Evolutionary conservation across 2,888 invertebrate genomes (phyloP).

Genomic region (Sesia bembeciformis): DNA sequence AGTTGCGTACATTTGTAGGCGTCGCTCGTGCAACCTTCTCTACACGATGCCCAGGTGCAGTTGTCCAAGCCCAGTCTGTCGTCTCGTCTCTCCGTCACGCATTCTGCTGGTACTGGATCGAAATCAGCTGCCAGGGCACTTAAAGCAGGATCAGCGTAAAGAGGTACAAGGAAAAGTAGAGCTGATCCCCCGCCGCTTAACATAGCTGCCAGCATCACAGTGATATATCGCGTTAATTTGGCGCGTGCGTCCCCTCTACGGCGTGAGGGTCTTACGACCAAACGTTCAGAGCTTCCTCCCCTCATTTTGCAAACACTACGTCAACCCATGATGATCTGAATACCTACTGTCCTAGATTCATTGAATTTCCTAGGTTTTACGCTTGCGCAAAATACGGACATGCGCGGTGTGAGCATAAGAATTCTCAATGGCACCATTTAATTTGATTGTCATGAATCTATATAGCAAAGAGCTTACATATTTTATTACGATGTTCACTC

Average conservation of each 20-base stretch:
- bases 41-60: slow-evolving; percentile 86
- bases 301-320: slow-evolving; percentile 57
- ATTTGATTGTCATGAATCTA: neutral
- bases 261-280: slow-evolving; percentile 52
- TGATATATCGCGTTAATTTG: slow-evolving; percentile 57
- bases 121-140: slow-evolving; percentile 83
- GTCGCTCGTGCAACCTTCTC: slow-evolving; percentile 88
- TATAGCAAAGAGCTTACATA: too few species aligned
- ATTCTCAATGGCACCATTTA: neutral
- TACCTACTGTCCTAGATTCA: slow-evolving; percentile 27
- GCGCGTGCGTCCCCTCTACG: slow-evolving; percentile 58
- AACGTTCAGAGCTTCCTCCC: slow-evolving; percentile 63
- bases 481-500: too few species aligned
- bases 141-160: slow-evolving; percentile 67
- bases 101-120: slow-evolving; percentile 81
- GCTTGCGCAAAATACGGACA: slow-evolving; percentile 31
- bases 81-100: slow-evolving; percentile 81
- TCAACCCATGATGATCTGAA: slow-evolving; percentile 58
- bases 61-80: slow-evolving; percentile 83
- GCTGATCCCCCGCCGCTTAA: slow-evolving; percentile 64
- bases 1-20: slow-evolving; percentile 80
- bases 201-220: slow-evolving; percentile 55
- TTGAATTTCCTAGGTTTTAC: slow-evolving; percentile 15
- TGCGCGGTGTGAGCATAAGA: slow-evolving; percentile 28
- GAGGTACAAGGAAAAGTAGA: slow-evolving; percentile 61